Evolutionary conservation across 2,113 vertebrate species (phyloP).

Genomic region (Euleptes europaea): DNA sequence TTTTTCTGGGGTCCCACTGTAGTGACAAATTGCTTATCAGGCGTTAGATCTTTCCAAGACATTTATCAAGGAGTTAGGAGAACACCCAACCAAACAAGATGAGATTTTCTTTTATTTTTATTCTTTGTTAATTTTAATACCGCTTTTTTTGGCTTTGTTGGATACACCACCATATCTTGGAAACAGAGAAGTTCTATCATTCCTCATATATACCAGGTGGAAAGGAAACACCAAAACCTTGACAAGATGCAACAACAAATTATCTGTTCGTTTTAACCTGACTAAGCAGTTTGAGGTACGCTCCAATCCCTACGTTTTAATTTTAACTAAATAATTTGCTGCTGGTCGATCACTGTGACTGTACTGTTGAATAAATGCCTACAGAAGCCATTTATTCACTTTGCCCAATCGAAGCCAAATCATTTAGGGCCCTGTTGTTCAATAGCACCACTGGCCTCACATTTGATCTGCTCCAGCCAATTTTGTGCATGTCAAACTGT

Average conservation of each 20-base stretch:
- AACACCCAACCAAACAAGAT: too few species aligned
- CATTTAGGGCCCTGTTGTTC: conserved; percentile 32
- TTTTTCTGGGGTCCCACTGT: too few species aligned
- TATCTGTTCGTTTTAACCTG: neutral
- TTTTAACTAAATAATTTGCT: neutral
- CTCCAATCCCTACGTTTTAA: neutral
- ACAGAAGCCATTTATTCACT: conserved; percentile 1
- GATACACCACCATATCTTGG: neutral
- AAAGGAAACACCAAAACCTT: neutral
- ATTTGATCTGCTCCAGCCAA: conserved; percentile 52
- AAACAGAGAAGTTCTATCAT: neutral
- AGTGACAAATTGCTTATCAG: too few species aligned
- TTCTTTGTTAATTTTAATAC: too few species aligned
- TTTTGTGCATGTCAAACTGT: conserved; percentile 26
- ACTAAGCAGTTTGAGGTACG: neutral
- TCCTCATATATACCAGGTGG: neutral
- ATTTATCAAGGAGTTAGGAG: too few species aligned
- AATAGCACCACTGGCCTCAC: conserved; percentile 22
- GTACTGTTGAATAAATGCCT: neutral
- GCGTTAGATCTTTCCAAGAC: too few species aligned
- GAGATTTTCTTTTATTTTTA: too few species aligned
- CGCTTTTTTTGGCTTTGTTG: too few species aligned
- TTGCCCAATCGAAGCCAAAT: conserved; percentile 15
- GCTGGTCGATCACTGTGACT: neutral
- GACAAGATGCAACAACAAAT: neutral